Conservation (phyloP, 1,140 invertebrate species). For the Phymorhynchus buccinoides region DNA sequence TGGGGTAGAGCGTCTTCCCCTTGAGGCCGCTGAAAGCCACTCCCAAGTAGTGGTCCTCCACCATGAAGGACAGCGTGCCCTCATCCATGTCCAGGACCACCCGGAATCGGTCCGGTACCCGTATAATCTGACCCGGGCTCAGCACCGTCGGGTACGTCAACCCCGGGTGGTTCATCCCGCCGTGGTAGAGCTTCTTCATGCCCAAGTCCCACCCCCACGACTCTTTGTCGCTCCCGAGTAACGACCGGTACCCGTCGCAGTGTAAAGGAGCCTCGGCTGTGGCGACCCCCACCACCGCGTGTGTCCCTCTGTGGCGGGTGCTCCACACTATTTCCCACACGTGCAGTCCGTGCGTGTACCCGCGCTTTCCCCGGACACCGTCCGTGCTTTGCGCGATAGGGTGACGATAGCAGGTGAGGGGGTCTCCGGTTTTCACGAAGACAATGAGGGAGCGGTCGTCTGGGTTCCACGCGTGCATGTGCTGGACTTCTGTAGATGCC, state of each 20-base stretch:
- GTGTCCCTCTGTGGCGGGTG: conserved; percentile 95
- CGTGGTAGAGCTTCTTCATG: conserved; percentile 95
- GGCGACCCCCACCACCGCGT: conserved; percentile 98
- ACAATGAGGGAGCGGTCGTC: conserved; percentile 98
- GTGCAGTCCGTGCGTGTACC: conserved; percentile 96
- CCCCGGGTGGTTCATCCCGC: conserved; percentile 89
- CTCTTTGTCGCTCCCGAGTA: conserved; percentile 88
- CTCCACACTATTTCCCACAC: conserved; percentile 99
- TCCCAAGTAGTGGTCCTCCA: conserved; percentile 97
- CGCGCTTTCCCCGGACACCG: conserved; percentile 96
- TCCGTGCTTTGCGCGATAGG: conserved; percentile 99
- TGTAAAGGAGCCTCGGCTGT: conserved; percentile 79
- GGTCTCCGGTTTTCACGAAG: conserved; percentile 98
- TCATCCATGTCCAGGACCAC: conserved; percentile 99
- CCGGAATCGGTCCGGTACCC: conserved; percentile 97
- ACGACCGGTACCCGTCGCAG: conserved; percentile 78
- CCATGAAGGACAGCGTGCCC: conserved; percentile 97
- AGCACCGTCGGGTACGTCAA: conserved; percentile 93
- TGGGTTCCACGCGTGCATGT: conserved; percentile 96
- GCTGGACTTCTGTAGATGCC: conserved; percentile 87
- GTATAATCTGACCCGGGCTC: conserved; percentile 96
- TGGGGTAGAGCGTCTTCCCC: conserved; percentile 97
- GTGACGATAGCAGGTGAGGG: conserved; percentile 97
- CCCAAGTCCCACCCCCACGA: conserved; percentile 99
- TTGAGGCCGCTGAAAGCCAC: conserved; percentile 96